These are phyloP conservation scores for Synanceia verrucosa DNA, from an alignment of 2,797 vertebrate species.

Conservation along the genomic window DNA sequence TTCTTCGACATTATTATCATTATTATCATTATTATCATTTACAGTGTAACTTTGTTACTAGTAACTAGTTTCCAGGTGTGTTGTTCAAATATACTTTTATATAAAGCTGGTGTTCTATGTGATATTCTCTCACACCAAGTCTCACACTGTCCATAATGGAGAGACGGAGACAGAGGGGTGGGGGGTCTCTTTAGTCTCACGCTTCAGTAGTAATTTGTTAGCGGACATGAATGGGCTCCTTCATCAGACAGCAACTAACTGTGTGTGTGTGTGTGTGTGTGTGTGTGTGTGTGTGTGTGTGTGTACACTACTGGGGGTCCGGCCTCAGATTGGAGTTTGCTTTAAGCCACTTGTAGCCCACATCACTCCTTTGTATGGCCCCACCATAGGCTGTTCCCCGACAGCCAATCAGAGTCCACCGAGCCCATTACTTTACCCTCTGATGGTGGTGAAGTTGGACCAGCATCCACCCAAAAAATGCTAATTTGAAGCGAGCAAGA, in stretches of 20 bases:
- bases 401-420: slow-evolving; percentile 81
- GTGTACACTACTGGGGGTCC: slow-evolving; percentile 50
- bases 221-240: slow-evolving; percentile 73
- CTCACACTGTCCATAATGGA: slow-evolving; percentile 59
- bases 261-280: slow-evolving; percentile 39
- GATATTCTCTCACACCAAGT: slow-evolving; percentile 64
- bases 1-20: too few relatives aligned
- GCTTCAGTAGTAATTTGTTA: slow-evolving; percentile 84
- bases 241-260: slow-evolving; percentile 32
- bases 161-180: slow-evolving; percentile 39
- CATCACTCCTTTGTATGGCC: slow-evolving; percentile 73
- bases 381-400: slow-evolving; percentile 83
- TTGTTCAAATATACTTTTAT: slow-evolving; percentile 29
- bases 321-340: slow-evolving; percentile 39
- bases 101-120: slow-evolving; percentile 35
- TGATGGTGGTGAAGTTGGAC: slow-evolving; percentile 65
- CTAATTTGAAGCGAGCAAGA: slow-evolving; percentile 9
- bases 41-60: too few relatives aligned
- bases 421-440: slow-evolving; percentile 80
- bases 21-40: not conserved
- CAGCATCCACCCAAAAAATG: slow-evolving; percentile 33
- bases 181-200: slow-evolving; percentile 79
- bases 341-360: slow-evolving; percentile 70
- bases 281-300: slow-evolving; percentile 32
- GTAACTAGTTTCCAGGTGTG: not conserved